Conservation (phyloP, 2,113 vertebrate genomes). For the Dromiciops gliroides region DNA sequence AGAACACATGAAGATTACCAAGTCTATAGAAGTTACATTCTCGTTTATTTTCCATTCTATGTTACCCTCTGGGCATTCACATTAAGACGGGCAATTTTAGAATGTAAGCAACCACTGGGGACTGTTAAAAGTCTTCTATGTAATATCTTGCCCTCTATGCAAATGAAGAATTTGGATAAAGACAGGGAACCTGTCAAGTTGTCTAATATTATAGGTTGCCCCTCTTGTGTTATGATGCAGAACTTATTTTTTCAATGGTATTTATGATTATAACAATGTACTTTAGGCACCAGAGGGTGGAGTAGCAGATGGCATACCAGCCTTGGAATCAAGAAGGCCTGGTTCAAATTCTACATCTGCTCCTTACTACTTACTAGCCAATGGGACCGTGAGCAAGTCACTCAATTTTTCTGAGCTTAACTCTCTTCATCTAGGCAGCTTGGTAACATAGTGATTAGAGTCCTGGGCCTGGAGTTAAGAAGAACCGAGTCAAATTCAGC, state of each 20-base stretch:
- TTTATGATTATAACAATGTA: background rate
- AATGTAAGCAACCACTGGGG: background rate
- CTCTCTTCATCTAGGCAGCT: background rate
- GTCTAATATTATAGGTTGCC: background rate
- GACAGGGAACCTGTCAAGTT: background rate
- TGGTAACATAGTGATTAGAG: background rate
- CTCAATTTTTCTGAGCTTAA: background rate
- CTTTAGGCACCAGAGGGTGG: background rate
- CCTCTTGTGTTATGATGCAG: background rate
- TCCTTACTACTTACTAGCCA: background rate
- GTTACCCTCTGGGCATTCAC: background rate
- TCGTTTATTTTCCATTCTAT: background rate
- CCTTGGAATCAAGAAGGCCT: background rate
- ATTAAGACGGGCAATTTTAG: constrained; percentile 23
- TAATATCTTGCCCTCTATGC: background rate
- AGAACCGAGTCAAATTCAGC: background rate
- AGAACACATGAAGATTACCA: background rate
- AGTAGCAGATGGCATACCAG: background rate
- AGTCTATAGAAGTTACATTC: background rate
- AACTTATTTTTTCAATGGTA: background rate
- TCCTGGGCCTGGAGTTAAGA: background rate
- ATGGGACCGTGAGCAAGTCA: background rate
- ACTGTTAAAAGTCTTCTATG: background rate
- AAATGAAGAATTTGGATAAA: background rate
- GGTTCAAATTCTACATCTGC: background rate